Conservation (phyloP, 2,113 vertebrate species). For the Alectura lathami region DNA sequence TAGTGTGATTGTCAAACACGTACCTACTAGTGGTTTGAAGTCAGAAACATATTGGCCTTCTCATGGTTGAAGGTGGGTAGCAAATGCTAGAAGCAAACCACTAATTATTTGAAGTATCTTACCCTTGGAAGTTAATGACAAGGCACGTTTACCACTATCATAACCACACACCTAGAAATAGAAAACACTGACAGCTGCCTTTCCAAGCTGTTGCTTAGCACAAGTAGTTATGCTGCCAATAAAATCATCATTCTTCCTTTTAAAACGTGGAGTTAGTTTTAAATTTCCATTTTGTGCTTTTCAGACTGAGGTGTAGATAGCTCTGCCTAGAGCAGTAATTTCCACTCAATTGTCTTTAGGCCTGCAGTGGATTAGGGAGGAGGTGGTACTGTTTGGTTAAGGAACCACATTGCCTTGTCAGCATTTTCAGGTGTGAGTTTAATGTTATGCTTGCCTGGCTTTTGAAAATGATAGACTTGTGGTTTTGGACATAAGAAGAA, state of each 20-base stretch:
- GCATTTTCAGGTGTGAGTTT: background rate
- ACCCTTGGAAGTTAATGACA: constrained; percentile 23
- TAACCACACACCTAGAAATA: constrained; percentile 15
- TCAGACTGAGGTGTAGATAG: background rate
- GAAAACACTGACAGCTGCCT: background rate
- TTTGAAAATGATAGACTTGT: background rate
- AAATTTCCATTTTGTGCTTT: background rate
- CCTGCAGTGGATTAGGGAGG: background rate
- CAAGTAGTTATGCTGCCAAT: background rate
- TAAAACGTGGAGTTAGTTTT: background rate
- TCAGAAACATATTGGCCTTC: background rate
- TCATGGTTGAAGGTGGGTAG: background rate
- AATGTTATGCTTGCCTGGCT: background rate
- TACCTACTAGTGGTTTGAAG: background rate
- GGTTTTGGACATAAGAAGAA: background rate
- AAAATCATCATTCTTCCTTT: background rate
- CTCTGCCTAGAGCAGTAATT: background rate
- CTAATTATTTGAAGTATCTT: constrained; percentile 32
- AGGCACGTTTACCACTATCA: background rate
- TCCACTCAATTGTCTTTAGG: background rate
- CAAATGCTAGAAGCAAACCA: constrained; percentile 2
- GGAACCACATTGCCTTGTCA: background rate
- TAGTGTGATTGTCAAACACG: background rate
- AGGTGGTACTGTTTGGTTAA: background rate
- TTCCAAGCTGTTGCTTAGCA: background rate